Evolutionary conservation across 2,888 invertebrate genomes (phyloP).

Genomic region (Helleia helle): DNA sequence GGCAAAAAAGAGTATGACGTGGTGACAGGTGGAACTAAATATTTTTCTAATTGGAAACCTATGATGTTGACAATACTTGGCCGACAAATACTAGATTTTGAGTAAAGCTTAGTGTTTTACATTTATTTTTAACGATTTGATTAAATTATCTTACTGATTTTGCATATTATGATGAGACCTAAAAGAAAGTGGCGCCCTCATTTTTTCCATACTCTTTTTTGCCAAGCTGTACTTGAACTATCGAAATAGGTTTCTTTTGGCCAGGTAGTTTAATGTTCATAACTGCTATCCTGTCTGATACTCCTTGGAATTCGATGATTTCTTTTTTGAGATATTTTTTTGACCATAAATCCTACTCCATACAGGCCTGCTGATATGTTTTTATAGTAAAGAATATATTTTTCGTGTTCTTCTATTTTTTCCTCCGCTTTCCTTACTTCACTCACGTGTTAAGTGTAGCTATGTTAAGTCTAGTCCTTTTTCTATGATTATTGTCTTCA

Average conservation of each 20-base stretch:
- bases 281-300: constrained; percentile 19
- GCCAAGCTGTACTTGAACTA: constrained; percentile 17
- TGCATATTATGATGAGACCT: too few relatives aligned
- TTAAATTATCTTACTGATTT: too few relatives aligned
- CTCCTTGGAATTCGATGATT: constrained; percentile 15
- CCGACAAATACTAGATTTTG: too few relatives aligned
- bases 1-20: too few relatives aligned
- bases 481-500: neutral
- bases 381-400: constrained; percentile 19
- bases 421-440: constrained; percentile 14
- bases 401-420: constrained; percentile 16
- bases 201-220: too few relatives aligned
- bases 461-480: neutral
- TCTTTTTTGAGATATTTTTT: constrained; percentile 15
- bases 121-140: too few relatives aligned
- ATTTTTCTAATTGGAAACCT: too few relatives aligned
- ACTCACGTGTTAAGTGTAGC: neutral
- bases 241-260: constrained; percentile 6
- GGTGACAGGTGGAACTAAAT: too few relatives aligned
- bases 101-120: too few relatives aligned
- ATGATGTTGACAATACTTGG: too few relatives aligned
- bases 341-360: constrained; percentile 21
- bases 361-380: constrained; percentile 14
- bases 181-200: too few relatives aligned
- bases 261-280: constrained; percentile 16